These are phyloP conservation scores for Turnix velox DNA, from an alignment of 2,113 vertebrate genomes.

Conservation along the genomic window DNA sequence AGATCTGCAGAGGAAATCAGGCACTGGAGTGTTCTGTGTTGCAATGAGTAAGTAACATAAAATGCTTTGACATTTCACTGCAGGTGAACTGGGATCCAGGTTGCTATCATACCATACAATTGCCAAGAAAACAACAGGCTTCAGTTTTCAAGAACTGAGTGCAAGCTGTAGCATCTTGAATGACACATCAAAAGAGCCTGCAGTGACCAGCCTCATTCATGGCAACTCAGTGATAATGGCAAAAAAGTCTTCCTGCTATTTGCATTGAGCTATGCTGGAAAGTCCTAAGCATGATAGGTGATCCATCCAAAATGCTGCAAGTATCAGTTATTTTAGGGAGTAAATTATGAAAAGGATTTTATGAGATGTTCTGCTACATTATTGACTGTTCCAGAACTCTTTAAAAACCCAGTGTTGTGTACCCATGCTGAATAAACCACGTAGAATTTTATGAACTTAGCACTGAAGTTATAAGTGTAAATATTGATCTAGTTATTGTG, in stretches of 20 bases:
- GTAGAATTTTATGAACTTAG: background rate
- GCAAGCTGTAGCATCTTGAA: background rate
- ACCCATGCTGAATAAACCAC: background rate
- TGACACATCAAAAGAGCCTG: accelerated
- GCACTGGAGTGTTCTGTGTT: background rate
- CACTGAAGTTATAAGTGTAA: background rate
- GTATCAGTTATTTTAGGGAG: background rate
- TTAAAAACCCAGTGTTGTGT: background rate
- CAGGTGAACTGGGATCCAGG: background rate
- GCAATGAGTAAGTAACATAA: background rate
- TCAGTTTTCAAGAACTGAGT: background rate
- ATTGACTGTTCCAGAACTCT: background rate
- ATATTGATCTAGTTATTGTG: background rate
- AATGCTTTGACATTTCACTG: background rate
- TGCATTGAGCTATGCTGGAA: background rate
- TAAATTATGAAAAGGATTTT: background rate
- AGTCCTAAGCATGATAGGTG: background rate
- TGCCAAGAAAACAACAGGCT: background rate
- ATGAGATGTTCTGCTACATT: background rate
- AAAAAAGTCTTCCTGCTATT: background rate
- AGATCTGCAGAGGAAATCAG: background rate
- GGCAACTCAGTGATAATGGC: background rate
- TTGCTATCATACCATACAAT: background rate
- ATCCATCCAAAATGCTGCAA: background rate
- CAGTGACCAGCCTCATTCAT: background rate